Conservation (phyloP, 2,797 vertebrate species). For the Rallus crepitans region DNA sequence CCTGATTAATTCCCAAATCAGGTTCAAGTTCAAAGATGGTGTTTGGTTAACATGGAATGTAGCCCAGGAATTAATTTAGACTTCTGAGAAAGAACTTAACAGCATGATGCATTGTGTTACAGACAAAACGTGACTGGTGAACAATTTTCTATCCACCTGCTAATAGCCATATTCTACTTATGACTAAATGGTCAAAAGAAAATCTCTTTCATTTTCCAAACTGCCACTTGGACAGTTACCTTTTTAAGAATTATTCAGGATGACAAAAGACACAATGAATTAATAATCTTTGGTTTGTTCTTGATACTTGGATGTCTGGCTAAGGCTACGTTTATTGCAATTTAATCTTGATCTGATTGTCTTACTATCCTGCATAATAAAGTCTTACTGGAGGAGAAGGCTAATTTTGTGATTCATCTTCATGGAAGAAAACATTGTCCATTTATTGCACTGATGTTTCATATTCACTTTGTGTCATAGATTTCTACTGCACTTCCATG, state of each 20-base stretch:
- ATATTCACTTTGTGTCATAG: not conserved
- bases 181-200: not conserved
- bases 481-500: not conserved
- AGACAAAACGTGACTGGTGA: not conserved
- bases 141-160: not conserved
- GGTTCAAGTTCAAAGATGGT: not conserved
- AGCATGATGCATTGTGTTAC: not conserved
- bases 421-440: not conserved
- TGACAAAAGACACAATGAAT: not conserved
- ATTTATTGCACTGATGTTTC: not conserved
- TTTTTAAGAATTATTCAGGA: slow-evolving; percentile 7
- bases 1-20: not conserved
- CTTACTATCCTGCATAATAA: not conserved
- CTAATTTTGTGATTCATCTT: not conserved
- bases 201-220: not conserved
- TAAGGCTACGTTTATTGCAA: not conserved
- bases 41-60: not conserved
- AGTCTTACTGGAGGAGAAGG: not conserved
- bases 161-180: not conserved
- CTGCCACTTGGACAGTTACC: not conserved
- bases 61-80: not conserved
- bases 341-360: not conserved
- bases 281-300: not conserved
- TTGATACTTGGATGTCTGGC: not conserved
- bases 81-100: not conserved